phyloP scores from a whole-genome alignment of 2,113 vertebrate species.

The Uria aalge region DNA sequence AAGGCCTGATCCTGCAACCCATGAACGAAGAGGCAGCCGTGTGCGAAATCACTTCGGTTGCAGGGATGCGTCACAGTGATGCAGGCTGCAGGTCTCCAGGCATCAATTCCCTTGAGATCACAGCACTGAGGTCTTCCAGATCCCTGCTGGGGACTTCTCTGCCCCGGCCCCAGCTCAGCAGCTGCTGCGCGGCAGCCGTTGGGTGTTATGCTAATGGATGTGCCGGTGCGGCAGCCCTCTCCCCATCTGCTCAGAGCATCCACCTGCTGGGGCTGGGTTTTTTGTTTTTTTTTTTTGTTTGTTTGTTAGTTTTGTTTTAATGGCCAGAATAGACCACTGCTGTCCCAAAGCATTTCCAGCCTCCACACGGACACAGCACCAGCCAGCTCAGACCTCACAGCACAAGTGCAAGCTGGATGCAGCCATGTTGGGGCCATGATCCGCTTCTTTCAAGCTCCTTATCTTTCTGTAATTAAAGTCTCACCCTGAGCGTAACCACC shows the following conservation, averaged over 20 bases:
- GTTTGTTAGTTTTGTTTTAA: not conserved
- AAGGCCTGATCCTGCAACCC: not conserved
- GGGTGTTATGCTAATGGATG: conserved; percentile 57
- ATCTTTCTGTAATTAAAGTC: not conserved
- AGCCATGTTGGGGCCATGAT: accelerated
- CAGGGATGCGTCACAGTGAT: not conserved
- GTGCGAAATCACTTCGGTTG: accelerated
- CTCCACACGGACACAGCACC: not conserved
- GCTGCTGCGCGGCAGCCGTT: conserved; percentile 1
- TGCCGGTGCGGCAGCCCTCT: not conserved
- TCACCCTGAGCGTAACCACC: not conserved
- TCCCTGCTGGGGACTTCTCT: not conserved
- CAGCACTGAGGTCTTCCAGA: not conserved
- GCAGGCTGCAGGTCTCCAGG: not conserved
- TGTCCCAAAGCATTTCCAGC: not conserved
- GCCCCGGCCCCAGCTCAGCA: not conserved
- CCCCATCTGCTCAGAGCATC: conserved; percentile 54
- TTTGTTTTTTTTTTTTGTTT: not conserved
- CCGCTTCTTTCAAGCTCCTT: not conserved
- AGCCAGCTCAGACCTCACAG: not conserved
- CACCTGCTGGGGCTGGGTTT: conserved; percentile 28
- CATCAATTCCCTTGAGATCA: not conserved
- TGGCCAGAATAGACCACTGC: not conserved
- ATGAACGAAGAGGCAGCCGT: accelerated
- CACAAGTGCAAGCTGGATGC: not conserved